phyloP scores from a whole-genome alignment of 2,888 invertebrate genomes.

The Endomychus coccineus region DNA sequence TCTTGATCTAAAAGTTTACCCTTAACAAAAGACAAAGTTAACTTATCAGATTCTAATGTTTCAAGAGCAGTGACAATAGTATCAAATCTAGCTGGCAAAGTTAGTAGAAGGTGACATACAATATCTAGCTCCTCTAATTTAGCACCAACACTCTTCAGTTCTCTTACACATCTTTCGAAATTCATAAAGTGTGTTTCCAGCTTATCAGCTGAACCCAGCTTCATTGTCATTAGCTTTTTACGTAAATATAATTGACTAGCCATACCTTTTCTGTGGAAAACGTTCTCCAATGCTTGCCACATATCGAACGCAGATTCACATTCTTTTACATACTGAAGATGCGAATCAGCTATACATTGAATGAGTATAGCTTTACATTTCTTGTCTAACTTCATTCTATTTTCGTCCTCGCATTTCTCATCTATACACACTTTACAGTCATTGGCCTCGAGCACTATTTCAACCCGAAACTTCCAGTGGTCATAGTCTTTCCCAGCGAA shows the following conservation, averaged over 20 bases:
- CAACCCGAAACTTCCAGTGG: slow-evolving; percentile 22
- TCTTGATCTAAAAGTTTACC: slow-evolving; percentile 21
- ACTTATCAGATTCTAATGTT: slow-evolving; percentile 19
- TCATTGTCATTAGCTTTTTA: slow-evolving; percentile 25
- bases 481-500: slow-evolving; percentile 19
- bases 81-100: slow-evolving; percentile 22
- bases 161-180: slow-evolving; percentile 23
- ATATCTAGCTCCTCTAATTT: slow-evolving; percentile 23
- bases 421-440: slow-evolving; percentile 18
- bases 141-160: slow-evolving; percentile 24
- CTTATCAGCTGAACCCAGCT: slow-evolving; percentile 15
- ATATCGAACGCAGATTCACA: slow-evolving; percentile 24
- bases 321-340: slow-evolving; percentile 26
- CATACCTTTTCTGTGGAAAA: slow-evolving; percentile 25
- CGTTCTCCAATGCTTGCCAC: slow-evolving; percentile 25
- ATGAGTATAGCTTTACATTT: slow-evolving; percentile 24
- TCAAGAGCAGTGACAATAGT: slow-evolving; percentile 23
- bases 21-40: slow-evolving; percentile 20
- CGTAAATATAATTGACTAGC: slow-evolving; percentile 24
- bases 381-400: slow-evolving; percentile 15
- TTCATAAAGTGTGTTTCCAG: slow-evolving; percentile 22
- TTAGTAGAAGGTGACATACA: slow-evolving; percentile 25
- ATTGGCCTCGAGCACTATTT: slow-evolving; percentile 17
- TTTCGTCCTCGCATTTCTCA: slow-evolving; percentile 10
- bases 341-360: slow-evolving; percentile 24